Conservation (phyloP, 2,797 vertebrate genomes). For the Lutra lutra region DNA sequence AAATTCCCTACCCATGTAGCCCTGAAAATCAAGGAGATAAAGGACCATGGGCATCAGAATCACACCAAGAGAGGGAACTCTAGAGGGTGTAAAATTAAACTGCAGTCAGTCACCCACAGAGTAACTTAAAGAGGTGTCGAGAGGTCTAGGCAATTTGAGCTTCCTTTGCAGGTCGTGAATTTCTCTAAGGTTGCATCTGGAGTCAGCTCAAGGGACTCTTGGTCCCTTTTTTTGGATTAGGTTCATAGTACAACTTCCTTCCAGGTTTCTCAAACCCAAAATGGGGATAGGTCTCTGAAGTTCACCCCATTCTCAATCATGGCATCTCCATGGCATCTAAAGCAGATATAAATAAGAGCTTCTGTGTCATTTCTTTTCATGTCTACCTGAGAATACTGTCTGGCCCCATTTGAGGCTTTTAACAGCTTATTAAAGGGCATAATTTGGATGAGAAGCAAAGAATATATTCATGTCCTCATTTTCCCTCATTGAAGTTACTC, state of each 20-base stretch:
- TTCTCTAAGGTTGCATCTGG: neutral
- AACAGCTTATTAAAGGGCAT: constrained; percentile 68
- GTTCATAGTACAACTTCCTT: neutral
- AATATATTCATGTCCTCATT: constrained; percentile 77
- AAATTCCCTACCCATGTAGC: neutral
- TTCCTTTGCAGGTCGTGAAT: neutral
- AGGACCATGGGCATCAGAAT: neutral
- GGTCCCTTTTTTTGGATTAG: neutral
- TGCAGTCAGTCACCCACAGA: neutral
- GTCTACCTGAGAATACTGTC: neutral
- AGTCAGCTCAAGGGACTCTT: neutral
- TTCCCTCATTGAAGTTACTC: constrained; percentile 74
- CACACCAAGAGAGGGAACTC: neutral
- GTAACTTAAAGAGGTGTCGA: neutral
- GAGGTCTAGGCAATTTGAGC: neutral
- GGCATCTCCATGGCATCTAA: neutral
- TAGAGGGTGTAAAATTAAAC: neutral
- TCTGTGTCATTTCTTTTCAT: constrained; percentile 3
- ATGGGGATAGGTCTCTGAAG: neutral
- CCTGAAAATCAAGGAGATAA: neutral
- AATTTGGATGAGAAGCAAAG: constrained; percentile 63
- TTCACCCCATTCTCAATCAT: neutral
- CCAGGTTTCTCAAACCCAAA: neutral
- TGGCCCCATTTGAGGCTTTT: constrained; percentile 70
- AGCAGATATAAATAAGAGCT: neutral